Evolutionary conservation across 2,888 invertebrate species (phyloP), one percentile per base, ranked within the genome.

Genomic region (Platycnemis pennipes): DNA sequence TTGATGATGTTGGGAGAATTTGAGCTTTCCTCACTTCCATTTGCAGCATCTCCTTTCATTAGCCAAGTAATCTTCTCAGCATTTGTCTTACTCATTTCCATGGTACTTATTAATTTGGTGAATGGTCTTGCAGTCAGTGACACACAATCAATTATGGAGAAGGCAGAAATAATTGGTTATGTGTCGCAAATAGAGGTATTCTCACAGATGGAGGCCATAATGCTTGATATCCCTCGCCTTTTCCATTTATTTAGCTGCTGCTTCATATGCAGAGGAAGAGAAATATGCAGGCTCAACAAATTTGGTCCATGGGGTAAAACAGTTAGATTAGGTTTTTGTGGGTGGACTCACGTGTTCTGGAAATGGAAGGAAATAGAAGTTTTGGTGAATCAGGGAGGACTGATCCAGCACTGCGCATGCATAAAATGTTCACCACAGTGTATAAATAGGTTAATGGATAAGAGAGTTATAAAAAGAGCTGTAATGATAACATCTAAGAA

Each of bases 121-220:
- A 99, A 98, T 96, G 99, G 98, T 96, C 97, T 99, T 95, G 99
- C 99, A 0, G 98, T 99, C 0, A 98, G 98, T 95, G 98, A 99
- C 95, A 99, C 98, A 0, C 95, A 97, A 96, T 97, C 97, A 95
- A 99, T 99, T 94, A 97, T 98, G 96, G 97, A 97, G 0, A 97
- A 98, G 95, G 98, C 98, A 0, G 98, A 98, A 96, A 96, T 98
- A 3, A 98, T 98, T 1, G 98, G 98, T 0, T 97, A 98, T 95
- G 97, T 98, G 94, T 97, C 98, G 3, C 97, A 98, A 95, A 97
- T 98, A 5, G 97, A 97, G 96, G 96, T 98, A 56, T 97, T 98
- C 95, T 97, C 97, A 26, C 98, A 98, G 95, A 97, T 98, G 94
- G 98, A 98, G 96, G 97, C 97, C 94, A 97, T 98, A 94, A 96